Conservation (phyloP, 2,797 vertebrate genomes). For the Acestrorhynchus altus region DNA sequence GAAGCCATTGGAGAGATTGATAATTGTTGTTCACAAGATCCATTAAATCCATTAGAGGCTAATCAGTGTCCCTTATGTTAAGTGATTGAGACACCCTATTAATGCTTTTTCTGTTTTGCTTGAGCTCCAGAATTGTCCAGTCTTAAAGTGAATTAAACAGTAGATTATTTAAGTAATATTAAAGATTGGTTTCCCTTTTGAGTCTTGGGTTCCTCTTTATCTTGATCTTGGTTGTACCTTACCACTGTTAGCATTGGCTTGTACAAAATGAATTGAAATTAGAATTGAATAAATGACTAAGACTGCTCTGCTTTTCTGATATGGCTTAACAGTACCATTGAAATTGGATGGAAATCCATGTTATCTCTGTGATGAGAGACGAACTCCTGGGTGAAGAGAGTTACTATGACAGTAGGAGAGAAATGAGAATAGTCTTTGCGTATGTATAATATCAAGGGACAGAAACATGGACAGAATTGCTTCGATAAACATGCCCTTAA, state of each 20-base stretch:
- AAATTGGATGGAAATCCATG: constrained; percentile 2
- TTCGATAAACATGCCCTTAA: background rate
- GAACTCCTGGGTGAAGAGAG: background rate
- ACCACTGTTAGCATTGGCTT: too few species aligned
- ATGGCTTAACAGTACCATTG: background rate
- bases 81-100: background rate
- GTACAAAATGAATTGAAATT: too few species aligned
- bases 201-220: too few species aligned
- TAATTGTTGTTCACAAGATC: constrained; percentile 43
- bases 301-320: background rate
- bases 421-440: constrained; percentile 10
- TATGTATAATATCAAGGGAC: constrained; percentile 1
- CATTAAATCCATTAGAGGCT: constrained; percentile 47
- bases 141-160: too few species aligned
- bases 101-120: background rate
- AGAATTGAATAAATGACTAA: too few species aligned
- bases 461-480: constrained; percentile 13
- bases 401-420: background rate
- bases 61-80: constrained; percentile 29
- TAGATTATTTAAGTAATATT: too few species aligned
- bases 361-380: background rate
- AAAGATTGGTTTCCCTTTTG: too few species aligned
- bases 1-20: constrained; percentile 25
- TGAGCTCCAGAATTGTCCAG: constrained; percentile 3
- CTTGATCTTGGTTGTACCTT: too few species aligned